Evolutionary conservation across 2,797 vertebrate genomes (phyloP), one percentile per base, ranked within the genome.

Genomic region (Falco berigora): DNA sequence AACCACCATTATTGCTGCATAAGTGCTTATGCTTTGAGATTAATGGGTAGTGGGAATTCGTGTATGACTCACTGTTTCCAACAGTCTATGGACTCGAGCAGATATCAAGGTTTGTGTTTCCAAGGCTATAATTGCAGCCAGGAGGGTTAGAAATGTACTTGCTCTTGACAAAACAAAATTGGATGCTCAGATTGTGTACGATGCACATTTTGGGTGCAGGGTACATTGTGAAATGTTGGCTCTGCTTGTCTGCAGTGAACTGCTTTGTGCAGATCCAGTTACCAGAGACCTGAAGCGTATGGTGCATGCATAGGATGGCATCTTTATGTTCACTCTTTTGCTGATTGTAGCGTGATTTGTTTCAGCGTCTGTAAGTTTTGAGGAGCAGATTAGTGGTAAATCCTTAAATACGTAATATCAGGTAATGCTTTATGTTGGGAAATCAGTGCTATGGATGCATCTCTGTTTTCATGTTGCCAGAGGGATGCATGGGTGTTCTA

Each of bases 1-100:
- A 94, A 96, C 27, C 56, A 79, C 56, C 38, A 36, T 96, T 94
- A 96, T 77, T 93, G 89, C 75, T 58, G 52, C 4, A 0, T 93
- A 95, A 96, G 78, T 95, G 84, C 91, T 95, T 91, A 71, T 4
- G 1, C 50, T 83, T 74, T 22, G 72, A 94, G 76, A 90, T 94
- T 94, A 94, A 88, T 80, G 74, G 77, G 24, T 76, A 52, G 62
- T 94, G 78, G 78, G 91, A 96, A 94, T 80, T 95, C 32, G 28
- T 10, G 38, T n/a, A 16, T 90, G 89, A 94, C 72, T 92, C 95
- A 95, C 79, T 42, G 19, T 84, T 96, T 94, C 76, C 76, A 88
- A 2, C 66, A 68, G 15, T 62, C 34, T 50, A 2, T 1, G 17
- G 30, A 62, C 76, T 88, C 0, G 0, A 88, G 81, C 75, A 81